phyloP scores from a whole-genome alignment of 2,797 vertebrate genomes.

The Phalanger gymnotis region DNA sequence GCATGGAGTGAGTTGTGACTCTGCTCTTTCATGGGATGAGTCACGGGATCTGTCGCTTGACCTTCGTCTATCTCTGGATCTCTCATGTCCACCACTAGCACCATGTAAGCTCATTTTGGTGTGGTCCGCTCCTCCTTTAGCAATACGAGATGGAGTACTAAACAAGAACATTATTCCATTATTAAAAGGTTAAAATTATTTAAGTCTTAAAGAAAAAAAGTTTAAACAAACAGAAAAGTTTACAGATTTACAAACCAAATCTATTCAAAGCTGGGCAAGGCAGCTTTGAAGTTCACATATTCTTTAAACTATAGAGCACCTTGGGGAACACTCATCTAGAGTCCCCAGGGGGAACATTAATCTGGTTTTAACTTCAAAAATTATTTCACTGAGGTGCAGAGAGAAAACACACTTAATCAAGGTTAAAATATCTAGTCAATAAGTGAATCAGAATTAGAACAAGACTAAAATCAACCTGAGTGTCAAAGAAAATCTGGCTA shows the following conservation, averaged over 20 bases:
- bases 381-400: background rate
- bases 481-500: background rate
- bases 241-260: background rate
- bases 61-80: conserved; percentile 95
- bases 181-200: conserved; percentile 42
- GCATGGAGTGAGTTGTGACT: conserved; percentile 98
- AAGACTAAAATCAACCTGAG: background rate
- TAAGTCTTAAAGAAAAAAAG: conserved; percentile 34
- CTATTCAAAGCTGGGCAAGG: background rate
- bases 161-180: conserved; percentile 68
- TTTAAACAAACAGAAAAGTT: background rate
- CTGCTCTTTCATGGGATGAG: conserved; percentile 96
- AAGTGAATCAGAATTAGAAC: background rate
- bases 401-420: background rate
- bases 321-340: background rate
- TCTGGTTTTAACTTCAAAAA: background rate
- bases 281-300: background rate
- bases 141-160: conserved; percentile 89
- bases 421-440: background rate
- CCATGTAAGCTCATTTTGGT: conserved; percentile 97
- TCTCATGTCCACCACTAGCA: conserved; percentile 93
- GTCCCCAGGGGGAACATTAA: too few species aligned
- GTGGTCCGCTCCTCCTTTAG: conserved; percentile 88
- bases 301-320: background rate
- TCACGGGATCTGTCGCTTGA: conserved; percentile 98